These are phyloP conservation scores for Dorcus parallelipipedus DNA, from an alignment of 2,888 invertebrate genomes.

Conservation along the genomic window DNA sequence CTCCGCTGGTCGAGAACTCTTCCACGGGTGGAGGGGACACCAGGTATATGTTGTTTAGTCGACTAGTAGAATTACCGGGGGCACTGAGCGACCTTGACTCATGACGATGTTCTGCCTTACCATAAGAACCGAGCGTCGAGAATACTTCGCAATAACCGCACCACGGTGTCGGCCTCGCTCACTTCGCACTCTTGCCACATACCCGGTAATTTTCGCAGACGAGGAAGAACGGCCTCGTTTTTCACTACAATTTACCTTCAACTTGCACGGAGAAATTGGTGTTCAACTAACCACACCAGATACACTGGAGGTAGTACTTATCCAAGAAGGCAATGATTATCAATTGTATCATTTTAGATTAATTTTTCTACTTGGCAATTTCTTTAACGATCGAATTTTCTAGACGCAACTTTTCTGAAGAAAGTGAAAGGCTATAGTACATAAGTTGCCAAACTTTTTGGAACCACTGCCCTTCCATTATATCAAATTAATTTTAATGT, in stretches of 20 bases:
- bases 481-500: too few species aligned
- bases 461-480: too few species aligned
- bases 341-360: too few species aligned
- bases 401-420: too few species aligned
- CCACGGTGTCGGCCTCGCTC: conserved; percentile 19
- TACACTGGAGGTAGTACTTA: too few species aligned
- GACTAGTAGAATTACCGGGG: conserved; percentile 32
- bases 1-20: conserved; percentile 11
- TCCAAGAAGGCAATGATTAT: too few species aligned
- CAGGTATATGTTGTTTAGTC: conserved; percentile 26
- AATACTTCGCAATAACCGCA: conserved; percentile 19
- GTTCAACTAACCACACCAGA: too few species aligned
- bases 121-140: neutral
- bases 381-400: too few species aligned
- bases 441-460: too few species aligned
- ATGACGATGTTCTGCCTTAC: conserved; percentile 22
- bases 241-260: neutral
- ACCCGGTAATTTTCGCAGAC: conserved; percentile 1
- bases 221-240: conserved; percentile 18
- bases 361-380: too few species aligned
- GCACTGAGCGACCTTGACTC: conserved; percentile 33
- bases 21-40: neutral
- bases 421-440: too few species aligned
- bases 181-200: conserved; percentile 3
- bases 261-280: too few species aligned